Conservation (phyloP, 2,113 vertebrate genomes). For the Ivindomyrus marchei region DNA sequence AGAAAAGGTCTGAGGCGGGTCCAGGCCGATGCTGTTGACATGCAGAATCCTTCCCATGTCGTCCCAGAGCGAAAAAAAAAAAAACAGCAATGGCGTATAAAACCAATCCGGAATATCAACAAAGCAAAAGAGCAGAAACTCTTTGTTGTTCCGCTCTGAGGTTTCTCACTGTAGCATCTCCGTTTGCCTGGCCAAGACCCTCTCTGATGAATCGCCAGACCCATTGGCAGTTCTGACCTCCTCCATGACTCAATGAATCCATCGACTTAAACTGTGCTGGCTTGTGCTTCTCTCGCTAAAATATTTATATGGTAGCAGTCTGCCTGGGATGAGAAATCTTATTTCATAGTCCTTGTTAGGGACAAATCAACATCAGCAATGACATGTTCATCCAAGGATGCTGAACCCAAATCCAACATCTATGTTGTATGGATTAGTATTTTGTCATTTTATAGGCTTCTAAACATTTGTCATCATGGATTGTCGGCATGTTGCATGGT, state of each 20-base stretch:
- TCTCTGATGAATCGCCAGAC: not conserved
- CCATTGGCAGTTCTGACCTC: not conserved
- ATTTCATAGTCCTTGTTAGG: slow-evolving; percentile 21
- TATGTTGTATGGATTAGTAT: slow-evolving; percentile 18
- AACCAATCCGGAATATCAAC: not conserved
- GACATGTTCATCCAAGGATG: slow-evolving; percentile 7
- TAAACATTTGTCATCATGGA: not conserved
- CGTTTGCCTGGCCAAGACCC: not conserved
- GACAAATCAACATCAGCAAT: slow-evolving; percentile 21
- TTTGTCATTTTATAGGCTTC: not conserved
- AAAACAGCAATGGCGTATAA: too few species aligned
- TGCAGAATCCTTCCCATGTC: not conserved
- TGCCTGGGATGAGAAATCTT: not conserved
- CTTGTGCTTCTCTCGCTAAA: slow-evolving; percentile 13
- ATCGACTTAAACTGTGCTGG: not conserved
- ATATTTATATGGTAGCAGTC: slow-evolving; percentile 21
- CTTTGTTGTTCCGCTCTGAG: not conserved
- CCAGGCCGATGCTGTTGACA: not conserved
- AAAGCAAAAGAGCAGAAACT: not conserved
- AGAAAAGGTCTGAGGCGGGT: not conserved
- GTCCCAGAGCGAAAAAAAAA: not conserved
- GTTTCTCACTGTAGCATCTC: not conserved
- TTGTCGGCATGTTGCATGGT: not conserved
- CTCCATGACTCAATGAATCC: slow-evolving; percentile 1
- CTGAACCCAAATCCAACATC: not conserved